Base-by-base conservation (phyloP, 2,888 invertebrate genomes). In the Troides helena region DNA sequence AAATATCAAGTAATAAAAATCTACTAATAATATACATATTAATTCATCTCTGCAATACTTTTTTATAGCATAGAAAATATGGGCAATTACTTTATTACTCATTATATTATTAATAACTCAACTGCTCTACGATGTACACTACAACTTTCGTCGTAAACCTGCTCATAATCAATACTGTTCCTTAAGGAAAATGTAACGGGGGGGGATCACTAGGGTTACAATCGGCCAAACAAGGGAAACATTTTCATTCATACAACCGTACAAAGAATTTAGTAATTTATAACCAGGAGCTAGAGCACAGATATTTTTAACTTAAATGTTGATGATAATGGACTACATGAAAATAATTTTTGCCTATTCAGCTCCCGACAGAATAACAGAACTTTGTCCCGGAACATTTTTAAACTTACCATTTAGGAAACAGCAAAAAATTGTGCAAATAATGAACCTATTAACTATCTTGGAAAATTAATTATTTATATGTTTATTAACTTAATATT, bases 191-290 rank as follows among this genome's bases (percentile, higher is more conserved):
- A 62, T 25, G 25, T 62, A 57, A 23, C 68, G 63, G 53, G 36
- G n/a, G n/a, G 78, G 82, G 80, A 83, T 88, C 76, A 77, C 83
- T 82, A 77, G 77, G 84, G 87, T 81, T 80, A 87, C 86, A 78
- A 71, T 77, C 74, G 80, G 71, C 68, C 75, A 77, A 76, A 79
- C 72, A 74, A 68, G 70, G 72, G 70, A 56, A 21, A 6, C 18
- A 14, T 50, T 14, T 50, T 50, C 2, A 50, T 50, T 50, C 5
- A 18, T 50, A 50, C 50, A 50, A 50, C 50, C 5, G 17, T 18
- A 6, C 50, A 17, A 18, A 18, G 50, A 50, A 50, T 17, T 50
- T 17, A 18, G 18, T 50, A 50, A 18, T 50, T 46, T 17, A 50
- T 50, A 50, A 50, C 17, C 50, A 18, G 5, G 17, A 50, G 17